Evolutionary conservation across 1,140 invertebrate genomes (phyloP).

Genomic region (Diorhabda elongata): DNA sequence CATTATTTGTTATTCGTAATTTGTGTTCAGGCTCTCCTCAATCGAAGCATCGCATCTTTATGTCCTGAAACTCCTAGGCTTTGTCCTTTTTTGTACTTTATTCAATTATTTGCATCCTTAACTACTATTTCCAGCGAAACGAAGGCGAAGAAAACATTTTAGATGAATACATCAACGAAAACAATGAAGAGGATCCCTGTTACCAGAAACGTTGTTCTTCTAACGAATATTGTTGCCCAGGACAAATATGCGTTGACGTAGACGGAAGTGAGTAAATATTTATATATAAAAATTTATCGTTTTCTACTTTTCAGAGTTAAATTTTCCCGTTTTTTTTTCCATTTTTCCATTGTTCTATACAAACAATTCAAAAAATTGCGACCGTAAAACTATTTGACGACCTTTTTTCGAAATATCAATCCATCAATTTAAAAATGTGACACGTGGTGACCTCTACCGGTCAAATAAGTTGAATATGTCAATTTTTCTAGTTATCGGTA

Average conservation of each 20-base stretch:
- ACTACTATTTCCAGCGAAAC: constrained; percentile 32
- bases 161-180: constrained; percentile 42
- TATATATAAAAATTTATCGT: too few relatives aligned
- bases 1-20: too few relatives aligned
- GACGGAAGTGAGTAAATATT: constrained; percentile 57
- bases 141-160: constrained; percentile 42
- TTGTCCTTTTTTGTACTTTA: background rate
- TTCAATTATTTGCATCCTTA: background rate
- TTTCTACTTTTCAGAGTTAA: too few relatives aligned
- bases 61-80: too few relatives aligned
- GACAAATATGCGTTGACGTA: constrained; percentile 67
- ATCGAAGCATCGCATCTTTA: too few relatives aligned
- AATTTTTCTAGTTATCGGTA: constrained; percentile 54
- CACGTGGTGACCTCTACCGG: background rate
- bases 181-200: constrained; percentile 57
- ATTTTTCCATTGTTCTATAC: too few relatives aligned
- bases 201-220: constrained; percentile 62
- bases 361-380: too few relatives aligned
- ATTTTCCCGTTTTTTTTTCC: too few relatives aligned
- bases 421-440: too few relatives aligned
- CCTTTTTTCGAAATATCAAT: too few relatives aligned
- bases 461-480: constrained; percentile 4
- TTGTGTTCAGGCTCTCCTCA: too few relatives aligned
- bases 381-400: too few relatives aligned
- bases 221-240: constrained; percentile 74